Evolutionary conservation across 1,140 invertebrate genomes (phyloP), one percentile per base, ranked within the genome.

Genomic region (Diorhabda elongata): DNA sequence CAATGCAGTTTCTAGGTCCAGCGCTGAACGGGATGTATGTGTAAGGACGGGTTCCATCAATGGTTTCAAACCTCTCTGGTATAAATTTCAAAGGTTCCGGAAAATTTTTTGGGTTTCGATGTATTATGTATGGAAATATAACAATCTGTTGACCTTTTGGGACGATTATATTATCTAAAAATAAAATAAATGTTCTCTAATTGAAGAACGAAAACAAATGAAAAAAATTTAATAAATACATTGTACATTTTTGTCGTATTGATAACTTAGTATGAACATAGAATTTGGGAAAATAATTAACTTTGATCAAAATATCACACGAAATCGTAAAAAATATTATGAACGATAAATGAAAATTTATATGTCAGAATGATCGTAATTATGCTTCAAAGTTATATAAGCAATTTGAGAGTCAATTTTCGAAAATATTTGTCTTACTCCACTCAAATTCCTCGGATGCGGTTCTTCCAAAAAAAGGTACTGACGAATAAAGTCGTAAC

Each of bases 71-170:
- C 73, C 92, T 83, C 67, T 94, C 90, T 0, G 93, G 93, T 78
- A 92, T 85, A 78, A 92, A 95, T 67, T 82, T 81, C 47, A 90
- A 85, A 1, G 93, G 92, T 67, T 94, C 84, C 52, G 86, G 83
- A 77, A 88, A 95, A 45, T 86, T 75, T 42, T 87, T 81, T 2
- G 85, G 81, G 75, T 90, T 84, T 64, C 89, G 83, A 78, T 95
- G 93, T 52, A 93, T 52, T 6, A 66, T 69, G 93, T 76, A 69
- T 85, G 88, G 63, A 80, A 80, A 0, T 84, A 82, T 0, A 84
- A 78, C 3, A 88, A 78, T 2, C 78, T 74, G 11, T 9, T 42
- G 42, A 43, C 64, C 63, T 64, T 71, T 71, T n/a, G 70, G 73
- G 4, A 74, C 63, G 2, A 52, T 68, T 3, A 8, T 52, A 52